Evolutionary conservation across 2,797 vertebrate genomes (phyloP).

Genomic region (Aldrovandia affinis): DNA sequence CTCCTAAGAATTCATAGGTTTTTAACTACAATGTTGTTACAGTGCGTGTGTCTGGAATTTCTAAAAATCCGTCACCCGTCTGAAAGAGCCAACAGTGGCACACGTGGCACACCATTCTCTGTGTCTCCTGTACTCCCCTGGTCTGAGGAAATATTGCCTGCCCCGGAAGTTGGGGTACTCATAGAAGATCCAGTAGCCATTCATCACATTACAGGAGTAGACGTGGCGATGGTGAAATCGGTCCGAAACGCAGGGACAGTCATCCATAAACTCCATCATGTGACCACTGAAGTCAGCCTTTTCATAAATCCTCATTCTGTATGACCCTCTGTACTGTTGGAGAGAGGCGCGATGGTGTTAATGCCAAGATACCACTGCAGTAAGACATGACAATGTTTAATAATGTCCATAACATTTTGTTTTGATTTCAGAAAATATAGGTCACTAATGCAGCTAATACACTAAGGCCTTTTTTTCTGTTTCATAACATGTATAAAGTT

Average conservation of each 20-base stretch:
- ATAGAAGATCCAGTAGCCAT: constrained; percentile 81
- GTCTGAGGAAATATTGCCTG: constrained; percentile 77
- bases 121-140: constrained; percentile 77
- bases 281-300: constrained; percentile 77
- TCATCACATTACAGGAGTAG: constrained; percentile 79
- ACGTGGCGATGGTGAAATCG: constrained; percentile 81
- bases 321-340: constrained; percentile 74
- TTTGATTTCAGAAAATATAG: too few species aligned
- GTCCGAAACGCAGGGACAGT: constrained; percentile 80
- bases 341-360: not conserved
- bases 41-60: constrained; percentile 58
- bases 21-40: constrained; percentile 77
- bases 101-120: constrained; percentile 79
- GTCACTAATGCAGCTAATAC: too few species aligned
- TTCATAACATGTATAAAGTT: too few species aligned
- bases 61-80: constrained; percentile 78
- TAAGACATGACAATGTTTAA: too few species aligned
- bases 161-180: constrained; percentile 80
- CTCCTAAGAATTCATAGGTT: constrained; percentile 67
- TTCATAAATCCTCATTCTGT: constrained; percentile 79
- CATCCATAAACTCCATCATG: constrained; percentile 82
- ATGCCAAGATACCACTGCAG: not conserved
- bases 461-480: too few species aligned
- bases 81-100: constrained; percentile 78
- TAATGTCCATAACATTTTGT: too few species aligned